Conservation (phyloP, 1,140 invertebrate species). For the Pseudomyrmex gracilis region DNA sequence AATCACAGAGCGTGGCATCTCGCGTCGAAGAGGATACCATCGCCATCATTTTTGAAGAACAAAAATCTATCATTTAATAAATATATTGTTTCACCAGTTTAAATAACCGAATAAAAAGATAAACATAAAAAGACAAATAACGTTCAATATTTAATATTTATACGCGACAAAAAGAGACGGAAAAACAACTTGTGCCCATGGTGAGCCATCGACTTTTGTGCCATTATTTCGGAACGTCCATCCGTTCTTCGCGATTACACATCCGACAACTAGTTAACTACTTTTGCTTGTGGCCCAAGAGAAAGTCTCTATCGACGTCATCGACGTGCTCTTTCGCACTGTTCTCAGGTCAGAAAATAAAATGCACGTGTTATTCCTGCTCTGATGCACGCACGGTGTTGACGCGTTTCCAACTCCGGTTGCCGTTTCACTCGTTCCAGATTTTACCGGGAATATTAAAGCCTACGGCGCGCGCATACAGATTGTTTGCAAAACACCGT, state of each 20-base stretch:
- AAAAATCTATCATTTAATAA: too few relatives aligned
- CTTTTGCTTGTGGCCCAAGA: constrained; percentile 59
- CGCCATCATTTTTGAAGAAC: too few relatives aligned
- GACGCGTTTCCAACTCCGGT: constrained; percentile 51
- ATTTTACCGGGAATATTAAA: constrained; percentile 75
- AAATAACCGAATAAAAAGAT: too few relatives aligned
- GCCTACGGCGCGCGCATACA: constrained; percentile 35
- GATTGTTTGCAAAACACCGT: constrained; percentile 72
- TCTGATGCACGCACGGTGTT: constrained; percentile 68
- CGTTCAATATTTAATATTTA: too few relatives aligned
- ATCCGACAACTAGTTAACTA: constrained; percentile 38
- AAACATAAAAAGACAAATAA: too few relatives aligned
- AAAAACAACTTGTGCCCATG: too few relatives aligned
- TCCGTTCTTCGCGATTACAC: constrained; percentile 7
- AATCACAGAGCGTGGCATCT: too few relatives aligned
- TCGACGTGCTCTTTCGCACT: constrained; percentile 54
- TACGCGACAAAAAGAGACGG: too few relatives aligned
- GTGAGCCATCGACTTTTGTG: neutral
- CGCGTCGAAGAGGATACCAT: too few relatives aligned
- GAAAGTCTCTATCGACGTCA: constrained; percentile 38
- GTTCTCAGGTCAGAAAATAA: constrained; percentile 69
- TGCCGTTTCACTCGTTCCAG: constrained; percentile 42
- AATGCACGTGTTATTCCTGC: constrained; percentile 71
- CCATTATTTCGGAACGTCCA: neutral
- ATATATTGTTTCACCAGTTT: too few relatives aligned